Evolutionary conservation across 2,888 invertebrate genomes (phyloP).

Genomic region (Phortica okadai): DNA sequence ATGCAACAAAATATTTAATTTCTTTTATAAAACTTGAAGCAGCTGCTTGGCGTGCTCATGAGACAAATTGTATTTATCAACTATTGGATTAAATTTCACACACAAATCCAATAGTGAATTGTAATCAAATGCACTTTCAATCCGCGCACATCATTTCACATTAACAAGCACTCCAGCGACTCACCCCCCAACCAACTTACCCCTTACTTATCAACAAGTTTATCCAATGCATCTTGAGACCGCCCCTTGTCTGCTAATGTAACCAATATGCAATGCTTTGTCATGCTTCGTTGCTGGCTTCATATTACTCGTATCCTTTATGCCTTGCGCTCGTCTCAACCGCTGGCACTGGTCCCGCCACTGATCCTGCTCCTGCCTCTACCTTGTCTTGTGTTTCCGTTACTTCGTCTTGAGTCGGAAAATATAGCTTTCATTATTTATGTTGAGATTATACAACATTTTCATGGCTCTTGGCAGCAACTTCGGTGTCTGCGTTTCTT

Average conservation of each 20-base stretch:
- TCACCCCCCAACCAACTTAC: not conserved
- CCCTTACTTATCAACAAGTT: not conserved
- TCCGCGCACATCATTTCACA: not conserved
- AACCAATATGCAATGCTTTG: not conserved
- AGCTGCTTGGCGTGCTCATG: not conserved
- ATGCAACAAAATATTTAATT: no score
- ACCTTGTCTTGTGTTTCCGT: not conserved
- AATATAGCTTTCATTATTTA: slow-evolving; percentile 58
- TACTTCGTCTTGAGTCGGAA: slow-evolving; percentile 33
- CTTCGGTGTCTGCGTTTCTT: slow-evolving; percentile 4
- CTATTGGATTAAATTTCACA: not conserved
- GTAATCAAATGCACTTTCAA: not conserved
- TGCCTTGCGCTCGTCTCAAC: not conserved
- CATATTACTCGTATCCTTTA: not conserved
- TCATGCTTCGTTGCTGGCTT: not conserved
- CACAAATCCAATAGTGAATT: not conserved
- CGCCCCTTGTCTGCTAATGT: not conserved
- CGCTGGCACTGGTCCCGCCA: not conserved
- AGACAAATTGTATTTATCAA: not conserved
- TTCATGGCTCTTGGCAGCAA: slow-evolving; percentile 33
- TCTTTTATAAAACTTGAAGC: no score
- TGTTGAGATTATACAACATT: slow-evolving; percentile 63
- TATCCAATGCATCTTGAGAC: not conserved
- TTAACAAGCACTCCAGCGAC: not conserved
- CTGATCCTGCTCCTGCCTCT: not conserved